Base-by-base conservation (phyloP, 2,888 invertebrate species). In the Hydraecia micacea region DNA sequence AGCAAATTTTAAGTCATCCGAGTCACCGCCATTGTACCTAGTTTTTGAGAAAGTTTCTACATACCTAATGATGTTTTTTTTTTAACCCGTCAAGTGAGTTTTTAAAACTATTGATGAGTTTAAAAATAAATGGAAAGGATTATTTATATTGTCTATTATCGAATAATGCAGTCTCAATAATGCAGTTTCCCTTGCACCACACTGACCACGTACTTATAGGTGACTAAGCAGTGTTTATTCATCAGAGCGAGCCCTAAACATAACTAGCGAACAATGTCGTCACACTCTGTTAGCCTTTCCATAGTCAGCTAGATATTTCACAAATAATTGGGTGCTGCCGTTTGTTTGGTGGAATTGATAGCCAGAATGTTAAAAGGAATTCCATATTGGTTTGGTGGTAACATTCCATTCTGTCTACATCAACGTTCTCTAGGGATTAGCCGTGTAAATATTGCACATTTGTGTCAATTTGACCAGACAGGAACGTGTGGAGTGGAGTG, bases 221-320 rank as follows among this genome's bases (percentile, higher is more conserved):
- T 81, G 77, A 85, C 65, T 85, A 77, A 81, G 85, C 76, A 72
- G 52, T 65, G 85, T 70, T 77, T 77, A 81, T 69, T 81, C 69
- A 85, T 66, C 52, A 73, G 60, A 60, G 21, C 32, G 21, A 21
- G 6, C 39, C 60, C 36, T 58, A 70, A 77, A 69, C 72, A 58
- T 75, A 71, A 77, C 60, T 66, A 73, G 60, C 55, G 4, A 49
- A 81, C 39, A 71, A 71, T 75, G 49, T 75, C 39, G 62, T 32
- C 62, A 83, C 67, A 80, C 39, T 49, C 21, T 9, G 63, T 36
- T 39, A 85, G 52, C 60, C 65, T 82, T 66, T 69, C 58, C 39
- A 78, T 60, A 71, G 58, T 60, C 32, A 69, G 32, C 70, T 68
- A 68, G 68, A 46, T 84, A 83, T 60, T 63, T 58, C 63, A 65